Conservation (phyloP, 2,113 vertebrate genomes). For the Pituophis catenifer region DNA sequence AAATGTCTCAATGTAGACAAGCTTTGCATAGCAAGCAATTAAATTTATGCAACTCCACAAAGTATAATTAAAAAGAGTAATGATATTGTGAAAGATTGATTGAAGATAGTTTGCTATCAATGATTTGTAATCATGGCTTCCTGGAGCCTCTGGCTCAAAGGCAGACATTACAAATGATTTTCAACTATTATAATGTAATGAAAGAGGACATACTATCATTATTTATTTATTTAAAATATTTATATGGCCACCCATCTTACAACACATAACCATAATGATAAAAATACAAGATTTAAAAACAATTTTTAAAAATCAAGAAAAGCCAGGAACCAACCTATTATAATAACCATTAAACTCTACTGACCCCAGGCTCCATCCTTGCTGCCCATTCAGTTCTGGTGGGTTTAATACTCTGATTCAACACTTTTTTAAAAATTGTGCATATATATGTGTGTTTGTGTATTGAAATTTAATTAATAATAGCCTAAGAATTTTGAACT, state of each 20-base stretch:
- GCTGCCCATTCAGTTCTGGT: background rate
- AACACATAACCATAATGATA: background rate
- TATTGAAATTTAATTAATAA: background rate
- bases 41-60: background rate
- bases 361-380: background rate
- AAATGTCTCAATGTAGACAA: background rate
- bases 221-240: background rate
- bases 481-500: background rate
- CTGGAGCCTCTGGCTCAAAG: background rate
- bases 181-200: background rate
- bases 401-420: background rate
- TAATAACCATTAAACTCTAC: background rate
- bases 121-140: background rate
- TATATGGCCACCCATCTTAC: background rate
- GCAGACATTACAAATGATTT: background rate
- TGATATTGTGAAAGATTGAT: background rate
- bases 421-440: background rate
- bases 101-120: background rate
- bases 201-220: background rate
- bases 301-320: background rate
- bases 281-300: background rate
- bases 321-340: background rate
- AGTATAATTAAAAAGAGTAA: background rate
- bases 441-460: background rate
- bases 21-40: background rate